phyloP scores from a whole-genome alignment of 2,888 invertebrate species.

The Apamea sordens region DNA sequence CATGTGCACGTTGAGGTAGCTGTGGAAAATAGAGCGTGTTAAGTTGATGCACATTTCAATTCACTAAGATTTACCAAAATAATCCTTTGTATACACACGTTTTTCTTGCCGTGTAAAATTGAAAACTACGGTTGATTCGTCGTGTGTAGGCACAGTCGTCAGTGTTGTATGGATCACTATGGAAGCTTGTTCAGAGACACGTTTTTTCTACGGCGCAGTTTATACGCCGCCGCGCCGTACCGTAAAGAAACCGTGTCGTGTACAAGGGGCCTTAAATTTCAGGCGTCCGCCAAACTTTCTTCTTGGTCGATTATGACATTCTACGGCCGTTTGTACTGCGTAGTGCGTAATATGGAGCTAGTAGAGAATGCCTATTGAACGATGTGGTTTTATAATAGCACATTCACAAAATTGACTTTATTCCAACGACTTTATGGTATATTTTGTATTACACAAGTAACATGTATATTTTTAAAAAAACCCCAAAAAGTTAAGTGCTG shows the following conservation, averaged over 20 bases:
- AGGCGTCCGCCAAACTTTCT: not conserved
- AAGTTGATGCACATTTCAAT: not conserved
- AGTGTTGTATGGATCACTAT: too few species aligned
- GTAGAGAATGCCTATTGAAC: not conserved
- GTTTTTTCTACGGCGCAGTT: too few species aligned
- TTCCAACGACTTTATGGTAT: not conserved
- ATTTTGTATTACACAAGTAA: not conserved
- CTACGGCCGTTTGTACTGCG: too few species aligned
- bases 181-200: too few species aligned
- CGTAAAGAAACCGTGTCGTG: too few species aligned
- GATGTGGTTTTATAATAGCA: not conserved
- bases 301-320: too few species aligned
- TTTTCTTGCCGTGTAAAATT: too few species aligned
- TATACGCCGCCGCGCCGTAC: too few species aligned
- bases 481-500: not conserved
- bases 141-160: too few species aligned
- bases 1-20: constrained; percentile 81
- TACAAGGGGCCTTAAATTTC: not conserved
- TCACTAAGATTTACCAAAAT: not conserved
- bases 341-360: too few species aligned
- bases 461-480: not conserved
- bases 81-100: not conserved
- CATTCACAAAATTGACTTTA: not conserved
- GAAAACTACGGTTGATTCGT: too few species aligned
- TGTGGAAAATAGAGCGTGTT: constrained; percentile 53